Evolutionary conservation across 2,797 vertebrate species (phyloP), one percentile per base, ranked within the genome.

Genomic region (Mastacembelus armatus): DNA sequence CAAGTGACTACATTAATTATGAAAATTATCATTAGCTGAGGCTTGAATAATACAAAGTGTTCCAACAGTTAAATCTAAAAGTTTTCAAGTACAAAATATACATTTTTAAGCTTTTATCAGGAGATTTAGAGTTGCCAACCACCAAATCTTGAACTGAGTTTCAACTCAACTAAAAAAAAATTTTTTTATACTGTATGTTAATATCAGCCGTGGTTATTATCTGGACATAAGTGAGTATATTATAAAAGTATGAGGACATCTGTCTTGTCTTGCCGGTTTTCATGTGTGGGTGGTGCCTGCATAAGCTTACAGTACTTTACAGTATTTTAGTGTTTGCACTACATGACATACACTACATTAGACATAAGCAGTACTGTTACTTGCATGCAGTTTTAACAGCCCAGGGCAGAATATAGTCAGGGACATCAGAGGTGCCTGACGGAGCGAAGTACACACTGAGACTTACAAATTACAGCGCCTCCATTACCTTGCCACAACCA

Each of bases 401-500:
- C 64, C 33, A 7, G 48, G 19, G 40, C 3, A 0, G 42, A 2
- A 26, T 35, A 35, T 43, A 19, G n/a, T 40, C 40, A 16, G 27
- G 33, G 40, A 78, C 40, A 50, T 69, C 11, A 36, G 49, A 55
- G 49, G 32, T 49, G 65, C 29, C 61, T 59, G 33, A 51, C 30
- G 33, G 57, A 76, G 70, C 39, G 33, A 33, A 52, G 49, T 66
- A 40, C 40, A 24, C 43, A 14, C 18, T 32, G 26, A 48, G 74
- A 72, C 50, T 56, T 21, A 70, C 70, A 81, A 81, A 80, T 74
- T 67, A 47, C 69, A 65, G 66, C 39, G 49, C 59, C 67, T 83
- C 70, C 8, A 19, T 49, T 86, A 88, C 88, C 85, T 86, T 81
- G 62, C 83, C 78, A 54, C 81, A 60, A 33, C 72, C 48, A 45